Evolutionary conservation across 2,888 invertebrate genomes (phyloP), one percentile per base, ranked within the genome.

Genomic region (Aspidiotus rigidus): DNA sequence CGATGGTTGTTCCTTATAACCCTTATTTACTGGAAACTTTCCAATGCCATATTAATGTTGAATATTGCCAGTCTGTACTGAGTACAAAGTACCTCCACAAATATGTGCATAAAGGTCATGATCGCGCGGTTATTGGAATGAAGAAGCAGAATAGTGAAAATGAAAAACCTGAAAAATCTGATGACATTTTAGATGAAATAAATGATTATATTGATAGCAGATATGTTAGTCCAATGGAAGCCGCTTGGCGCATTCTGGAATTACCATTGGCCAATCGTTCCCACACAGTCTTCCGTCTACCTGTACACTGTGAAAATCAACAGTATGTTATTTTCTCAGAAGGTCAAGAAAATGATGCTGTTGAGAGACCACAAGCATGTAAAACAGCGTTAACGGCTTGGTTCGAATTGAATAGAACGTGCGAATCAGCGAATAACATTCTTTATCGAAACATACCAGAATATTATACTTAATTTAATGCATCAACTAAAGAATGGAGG

Each of bases 201-300:
- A n/a, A n/a, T n/a, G n/a, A n/a, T n/a, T n/a, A n/a, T n/a, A n/a
- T n/a, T n/a, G n/a, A n/a, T n/a, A n/a, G n/a, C n/a, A n/a, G n/a
- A n/a, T n/a, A n/a, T n/a, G n/a, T n/a, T n/a, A n/a, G n/a, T n/a
- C 72, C 75, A 44, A 74, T 74, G 40, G 77, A 77, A 73, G 75
- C 76, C 61, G 73, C 72, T 63, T 75, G 75, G 75, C 70, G 76
- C 53, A 62, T 77, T 17, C 71, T 73, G 72, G 75, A 74, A 62
- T 75, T 72, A 62, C 69, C 72, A 42, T 73, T 78, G 71, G 73
- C 75, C 62, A 72, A 74, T 28, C 72, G 74, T 69, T 74, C 74
- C 28, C 76, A 77, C 72, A 63, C 74, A 8, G 72, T 78, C 39
- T 70, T 71, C 41, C 62, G 75, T 9, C 62, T 77, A 1, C 70